Conservation (phyloP, 1,140 invertebrate species). For the Rhopalosiphum maidis region DNA sequence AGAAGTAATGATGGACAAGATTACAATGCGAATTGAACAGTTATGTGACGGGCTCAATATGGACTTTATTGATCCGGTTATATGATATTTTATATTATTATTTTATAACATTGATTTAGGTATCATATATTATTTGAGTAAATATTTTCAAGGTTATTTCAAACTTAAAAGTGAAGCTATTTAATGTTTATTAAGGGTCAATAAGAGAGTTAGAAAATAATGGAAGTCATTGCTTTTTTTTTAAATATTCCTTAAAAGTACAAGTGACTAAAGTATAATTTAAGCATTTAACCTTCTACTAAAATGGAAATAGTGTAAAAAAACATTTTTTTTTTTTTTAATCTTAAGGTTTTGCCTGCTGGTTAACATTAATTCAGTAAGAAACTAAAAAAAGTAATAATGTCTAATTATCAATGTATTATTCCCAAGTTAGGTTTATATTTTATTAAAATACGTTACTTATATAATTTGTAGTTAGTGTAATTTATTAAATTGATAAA, state of each 20-base stretch:
- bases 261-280: background rate
- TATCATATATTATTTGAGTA: background rate
- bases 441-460: background rate
- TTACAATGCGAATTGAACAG: slow-evolving; percentile 93
- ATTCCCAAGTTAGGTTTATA: background rate
- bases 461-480: background rate
- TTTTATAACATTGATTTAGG: background rate
- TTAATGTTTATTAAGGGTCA: too few relatives aligned
- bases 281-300: background rate
- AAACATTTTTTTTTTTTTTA: too few relatives aligned
- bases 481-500: too few relatives aligned
- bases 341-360: too few relatives aligned
- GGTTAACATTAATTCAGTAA: too few relatives aligned
- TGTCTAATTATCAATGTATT: background rate
- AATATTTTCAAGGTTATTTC: background rate
- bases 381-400: too few relatives aligned
- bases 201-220: too few relatives aligned
- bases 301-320: background rate
- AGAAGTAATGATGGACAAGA: slow-evolving; percentile 96
- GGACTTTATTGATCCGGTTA: slow-evolving; percentile 95
- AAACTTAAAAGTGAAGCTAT: background rate
- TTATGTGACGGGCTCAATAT: slow-evolving; percentile 94
- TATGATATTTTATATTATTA: slow-evolving; percentile 59
- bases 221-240: background rate
- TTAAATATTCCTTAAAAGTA: background rate